Conservation (phyloP, 2,797 vertebrate genomes). For the Chelmon rostratus region DNA sequence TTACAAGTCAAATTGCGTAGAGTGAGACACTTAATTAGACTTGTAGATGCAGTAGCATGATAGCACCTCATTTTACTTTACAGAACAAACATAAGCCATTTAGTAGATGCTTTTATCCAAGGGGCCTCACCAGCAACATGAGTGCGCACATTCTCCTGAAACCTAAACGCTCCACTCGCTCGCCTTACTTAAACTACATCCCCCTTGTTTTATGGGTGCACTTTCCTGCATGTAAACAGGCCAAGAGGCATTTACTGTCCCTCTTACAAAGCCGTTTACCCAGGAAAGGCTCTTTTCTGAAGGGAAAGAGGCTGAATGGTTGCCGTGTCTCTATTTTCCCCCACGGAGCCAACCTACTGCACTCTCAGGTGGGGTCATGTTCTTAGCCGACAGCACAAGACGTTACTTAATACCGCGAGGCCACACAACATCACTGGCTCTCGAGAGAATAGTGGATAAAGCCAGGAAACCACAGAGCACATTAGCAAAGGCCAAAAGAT, state of each 20-base stretch:
- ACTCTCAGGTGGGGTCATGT: constrained; percentile 64
- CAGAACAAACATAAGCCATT: constrained; percentile 57
- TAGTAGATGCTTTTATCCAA: constrained; percentile 49
- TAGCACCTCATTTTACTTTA: constrained; percentile 60
- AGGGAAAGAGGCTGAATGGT: constrained; percentile 59
- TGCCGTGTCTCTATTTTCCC: constrained; percentile 54
- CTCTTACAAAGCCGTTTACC: constrained; percentile 45
- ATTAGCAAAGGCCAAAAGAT: constrained; percentile 39
- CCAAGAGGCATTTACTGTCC: constrained; percentile 59
- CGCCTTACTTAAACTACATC: constrained; percentile 50
- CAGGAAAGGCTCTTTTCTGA: constrained; percentile 42
- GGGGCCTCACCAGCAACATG: constrained; percentile 33
- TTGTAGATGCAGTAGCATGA: constrained; percentile 74
- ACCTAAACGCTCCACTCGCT: constrained; percentile 29
- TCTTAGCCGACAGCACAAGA: constrained; percentile 65
- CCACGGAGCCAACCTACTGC: constrained; percentile 63
- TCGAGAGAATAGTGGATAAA: constrained; percentile 29
- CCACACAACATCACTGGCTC: constrained; percentile 53
- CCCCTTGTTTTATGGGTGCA: constrained; percentile 67
- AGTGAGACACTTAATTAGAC: constrained; percentile 74
- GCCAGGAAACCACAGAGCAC: constrained; percentile 15
- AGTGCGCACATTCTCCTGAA: constrained; percentile 43
- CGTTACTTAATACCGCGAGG: constrained; percentile 65
- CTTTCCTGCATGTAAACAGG: constrained; percentile 64
- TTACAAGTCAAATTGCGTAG: constrained; percentile 74